A percentile compares a stretch with the other conserved stretches of the same genome.
Conservation (phyloP, 2,888 invertebrate species). For the Bhutanitis thaidina region DNA sequence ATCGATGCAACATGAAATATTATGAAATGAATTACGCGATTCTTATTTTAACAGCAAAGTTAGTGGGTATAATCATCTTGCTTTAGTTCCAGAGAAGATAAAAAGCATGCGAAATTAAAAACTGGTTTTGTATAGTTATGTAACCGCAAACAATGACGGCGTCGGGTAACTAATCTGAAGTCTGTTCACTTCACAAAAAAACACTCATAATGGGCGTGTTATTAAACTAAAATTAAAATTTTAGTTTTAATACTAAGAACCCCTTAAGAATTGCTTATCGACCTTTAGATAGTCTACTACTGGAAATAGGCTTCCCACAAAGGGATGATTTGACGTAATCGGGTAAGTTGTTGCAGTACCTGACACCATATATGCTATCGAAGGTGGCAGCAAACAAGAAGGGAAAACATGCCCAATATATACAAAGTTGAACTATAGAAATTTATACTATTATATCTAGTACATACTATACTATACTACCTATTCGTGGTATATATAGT, state of each 20-base stretch:
- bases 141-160: constrained; percentile 14
- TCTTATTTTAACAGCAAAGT: not conserved
- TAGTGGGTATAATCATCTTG: constrained; percentile 11
- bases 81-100: constrained; percentile 5
- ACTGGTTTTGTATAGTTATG: constrained; percentile 17
- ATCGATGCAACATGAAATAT: not conserved
- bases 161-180: not conserved
- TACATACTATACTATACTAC: too few species aligned
- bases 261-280: too few species aligned
- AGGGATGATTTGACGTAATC: too few species aligned
- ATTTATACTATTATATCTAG: too few species aligned
- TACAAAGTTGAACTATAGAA: too few species aligned
- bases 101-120: constrained; percentile 21
- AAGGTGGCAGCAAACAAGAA: too few species aligned
- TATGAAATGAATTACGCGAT: constrained; percentile 1
- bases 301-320: too few species aligned
- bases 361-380: too few species aligned
- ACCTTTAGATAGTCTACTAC: too few species aligned
- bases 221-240: not conserved
- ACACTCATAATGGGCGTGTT: not conserved
- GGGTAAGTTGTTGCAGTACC: too few species aligned
- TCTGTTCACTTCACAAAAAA: not conserved
- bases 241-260: not conserved
- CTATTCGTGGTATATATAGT: too few species aligned
- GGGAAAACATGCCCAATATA: too few species aligned